phyloP scores from a whole-genome alignment of 1,140 invertebrate genomes.

The roundworm (Caenorhabditis elegans) region DNA sequence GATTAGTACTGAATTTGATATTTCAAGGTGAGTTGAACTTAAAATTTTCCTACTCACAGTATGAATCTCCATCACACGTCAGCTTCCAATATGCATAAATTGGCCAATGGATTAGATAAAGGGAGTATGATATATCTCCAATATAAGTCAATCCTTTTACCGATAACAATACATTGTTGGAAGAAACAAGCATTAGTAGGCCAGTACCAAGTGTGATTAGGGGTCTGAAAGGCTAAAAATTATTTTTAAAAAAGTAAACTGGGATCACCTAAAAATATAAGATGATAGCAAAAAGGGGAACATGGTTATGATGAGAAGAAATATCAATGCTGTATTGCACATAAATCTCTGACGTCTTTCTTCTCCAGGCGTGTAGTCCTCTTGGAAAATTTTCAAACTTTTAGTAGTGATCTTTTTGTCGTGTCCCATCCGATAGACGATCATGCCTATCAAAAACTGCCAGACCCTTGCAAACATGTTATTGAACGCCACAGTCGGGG shows the following conservation, averaged over 20 bases:
- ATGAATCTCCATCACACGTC: neutral
- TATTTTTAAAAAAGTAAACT: too few relatives aligned
- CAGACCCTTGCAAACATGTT: neutral
- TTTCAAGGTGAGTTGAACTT: too few relatives aligned
- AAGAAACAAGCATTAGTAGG: neutral
- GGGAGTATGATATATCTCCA: neutral
- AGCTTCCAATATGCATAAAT: neutral
- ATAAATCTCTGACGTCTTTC: neutral
- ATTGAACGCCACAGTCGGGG: neutral
- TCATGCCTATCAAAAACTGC: constrained; percentile 15
- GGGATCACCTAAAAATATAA: neutral
- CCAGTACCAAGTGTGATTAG: neutral
- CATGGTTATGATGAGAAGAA: neutral
- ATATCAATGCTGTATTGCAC: neutral
- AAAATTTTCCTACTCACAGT: neutral
- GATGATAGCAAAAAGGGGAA: neutral
- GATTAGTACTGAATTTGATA: neutral
- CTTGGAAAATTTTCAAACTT: too few relatives aligned
- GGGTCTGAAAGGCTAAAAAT: neutral
- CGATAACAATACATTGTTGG: neutral
- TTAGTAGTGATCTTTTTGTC: too few relatives aligned
- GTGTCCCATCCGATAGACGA: neutral
- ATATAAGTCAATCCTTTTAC: neutral
- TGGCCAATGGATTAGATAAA: constrained; percentile 1
- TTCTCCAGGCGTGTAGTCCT: neutral